Evolutionary conservation across 2,797 vertebrate genomes (phyloP).

Genomic region (Thaleichthys pacificus): DNA sequence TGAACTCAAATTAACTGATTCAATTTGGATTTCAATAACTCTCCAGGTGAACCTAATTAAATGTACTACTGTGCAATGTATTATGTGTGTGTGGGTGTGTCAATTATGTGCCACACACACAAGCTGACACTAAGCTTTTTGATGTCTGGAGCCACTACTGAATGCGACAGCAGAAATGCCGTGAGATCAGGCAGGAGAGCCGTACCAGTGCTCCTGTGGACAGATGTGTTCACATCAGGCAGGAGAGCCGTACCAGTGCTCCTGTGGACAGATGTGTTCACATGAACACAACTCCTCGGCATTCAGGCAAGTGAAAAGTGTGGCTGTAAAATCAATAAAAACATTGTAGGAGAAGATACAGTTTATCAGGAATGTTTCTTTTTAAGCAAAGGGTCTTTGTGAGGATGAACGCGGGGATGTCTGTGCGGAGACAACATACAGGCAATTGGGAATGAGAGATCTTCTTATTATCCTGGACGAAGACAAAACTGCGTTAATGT

Average conservation of each 20-base stretch:
- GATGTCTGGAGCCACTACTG: slow-evolving; percentile 42
- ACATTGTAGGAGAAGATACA: no score
- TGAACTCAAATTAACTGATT: background rate
- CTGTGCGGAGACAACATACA: background rate
- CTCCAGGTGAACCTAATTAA: no score
- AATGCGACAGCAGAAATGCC: slow-evolving; percentile 19
- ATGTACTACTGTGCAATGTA: background rate
- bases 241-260: no score
- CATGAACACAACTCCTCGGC: no score
- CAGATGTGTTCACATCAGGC: background rate
- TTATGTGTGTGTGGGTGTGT: background rate
- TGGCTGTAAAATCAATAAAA: no score
- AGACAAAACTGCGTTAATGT: background rate
- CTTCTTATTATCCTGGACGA: background rate
- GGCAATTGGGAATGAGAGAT: background rate
- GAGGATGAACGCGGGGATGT: background rate
- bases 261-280: background rate
- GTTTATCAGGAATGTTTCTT: no score
- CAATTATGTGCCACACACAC: slow-evolving; percentile 8
- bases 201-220: no score
- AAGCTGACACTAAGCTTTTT: slow-evolving; percentile 24
- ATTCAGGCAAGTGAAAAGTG: no score
- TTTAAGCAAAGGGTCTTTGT: no score
- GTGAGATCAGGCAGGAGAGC: background rate
- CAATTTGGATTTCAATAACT: background rate